Base-by-base conservation (phyloP, 1,140 invertebrate genomes). In the Musca vetustissima region DNA sequence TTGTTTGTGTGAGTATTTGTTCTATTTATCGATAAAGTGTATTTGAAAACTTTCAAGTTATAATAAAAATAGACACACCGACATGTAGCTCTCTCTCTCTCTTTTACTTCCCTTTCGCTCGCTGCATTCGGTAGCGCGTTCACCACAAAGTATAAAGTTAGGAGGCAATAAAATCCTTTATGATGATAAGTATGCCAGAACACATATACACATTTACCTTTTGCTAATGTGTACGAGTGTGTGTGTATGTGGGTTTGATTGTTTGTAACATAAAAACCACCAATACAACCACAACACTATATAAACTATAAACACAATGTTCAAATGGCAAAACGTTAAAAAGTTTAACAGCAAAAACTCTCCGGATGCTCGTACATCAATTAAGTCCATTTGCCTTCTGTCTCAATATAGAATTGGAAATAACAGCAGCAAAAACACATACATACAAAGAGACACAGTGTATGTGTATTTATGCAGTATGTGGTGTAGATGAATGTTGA, bases 321-420 rank as follows among this genome's bases (percentile, higher is more conserved):
- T 61, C 32, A 61, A 61, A 61, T 61, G 57, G 55, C 28, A 28
- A 59, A 70, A 43, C 66, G 53, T 65, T 36, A 24, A 55, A 48
- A 70, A 66, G 52, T 61, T 49, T 66, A 48, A 50, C 61, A 25
- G 36, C 9, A 57, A 64, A 75, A 78, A 80, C 76, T 80, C 78
- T 78, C 78, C 75, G 73, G 76, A 77, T 76, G 76, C 78, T 80
- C 78, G 78, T 80, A 75, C 73, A 78, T 80, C 78, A 80, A 78
- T 80, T 80, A 80, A 71, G 53, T 72, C 73, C 55, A 61, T 28
- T 47, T 47, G 43, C 55, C 36, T 43, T 43, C 36, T 61, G 28
- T 50, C 19, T 43, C 19, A 57, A 52, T 52, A 52, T 25, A 14
- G 6, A 65, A 25, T 24, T 11, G 1, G 61, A 8, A 28, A 32